A percentile compares a stretch with the other conserved stretches of the same genome.
phyloP scores from a whole-genome alignment of 1,140 invertebrate genomes.

The Leptopilina boulardi region DNA sequence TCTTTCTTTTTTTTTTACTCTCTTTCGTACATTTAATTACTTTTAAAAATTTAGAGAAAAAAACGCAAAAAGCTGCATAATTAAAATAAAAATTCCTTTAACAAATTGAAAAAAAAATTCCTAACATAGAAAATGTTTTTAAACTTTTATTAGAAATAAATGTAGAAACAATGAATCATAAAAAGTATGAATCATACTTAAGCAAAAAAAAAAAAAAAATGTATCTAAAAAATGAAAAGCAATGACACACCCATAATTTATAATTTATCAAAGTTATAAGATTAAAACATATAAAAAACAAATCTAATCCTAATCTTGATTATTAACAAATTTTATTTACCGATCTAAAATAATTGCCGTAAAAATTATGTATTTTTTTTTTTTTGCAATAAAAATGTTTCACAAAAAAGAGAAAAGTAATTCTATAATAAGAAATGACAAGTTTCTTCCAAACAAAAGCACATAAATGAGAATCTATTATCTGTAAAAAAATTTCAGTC shows the following conservation, averaged over 20 bases:
- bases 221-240: slow-evolving; percentile 5
- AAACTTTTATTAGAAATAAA: not conserved
- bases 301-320: not conserved
- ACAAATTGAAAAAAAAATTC: not conserved
- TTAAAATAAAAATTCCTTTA: no score
- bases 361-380: no score
- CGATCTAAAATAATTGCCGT: no score
- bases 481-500: not conserved
- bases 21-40: no score
- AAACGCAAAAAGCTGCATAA: no score
- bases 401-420: not conserved
- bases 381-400: no score
- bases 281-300: not conserved
- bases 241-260: not conserved
- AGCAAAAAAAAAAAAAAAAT: no score
- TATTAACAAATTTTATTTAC: not conserved
- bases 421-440: slow-evolving; percentile 11
- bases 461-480: not conserved
- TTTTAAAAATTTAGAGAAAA: no score
- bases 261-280: not conserved
- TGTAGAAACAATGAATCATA: not conserved
- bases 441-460: not conserved
- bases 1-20: no score
- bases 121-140: not conserved
- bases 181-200: not conserved